Evolutionary conservation across 2,113 vertebrate genomes (phyloP).

Genomic region (Osmerus mordax): DNA sequence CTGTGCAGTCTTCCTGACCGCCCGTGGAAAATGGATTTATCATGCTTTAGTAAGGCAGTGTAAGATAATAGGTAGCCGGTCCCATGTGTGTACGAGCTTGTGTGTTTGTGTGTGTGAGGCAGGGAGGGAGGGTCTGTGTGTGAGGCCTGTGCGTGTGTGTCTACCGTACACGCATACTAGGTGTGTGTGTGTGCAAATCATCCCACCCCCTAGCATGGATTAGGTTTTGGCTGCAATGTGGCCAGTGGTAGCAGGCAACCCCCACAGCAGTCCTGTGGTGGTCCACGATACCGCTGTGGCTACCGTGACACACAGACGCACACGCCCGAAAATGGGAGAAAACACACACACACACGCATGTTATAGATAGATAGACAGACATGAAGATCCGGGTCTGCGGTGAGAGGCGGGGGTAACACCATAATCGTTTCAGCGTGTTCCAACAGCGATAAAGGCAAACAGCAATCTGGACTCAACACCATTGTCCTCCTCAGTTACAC

Average conservation of each 20-base stretch:
- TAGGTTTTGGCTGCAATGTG: constrained; percentile 61
- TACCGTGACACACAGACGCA: constrained; percentile 23
- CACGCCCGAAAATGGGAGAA: constrained; percentile 1
- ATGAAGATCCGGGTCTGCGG: constrained; percentile 35
- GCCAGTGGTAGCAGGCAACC: constrained; percentile 57
- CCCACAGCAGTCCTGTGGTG: constrained; percentile 59
- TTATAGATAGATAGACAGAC: constrained; percentile 22
- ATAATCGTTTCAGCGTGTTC: constrained; percentile 26
- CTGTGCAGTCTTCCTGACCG: constrained; percentile 62
- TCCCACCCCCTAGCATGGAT: constrained; percentile 56
- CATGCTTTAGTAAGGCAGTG: constrained; percentile 59
- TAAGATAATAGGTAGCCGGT: constrained; percentile 60
- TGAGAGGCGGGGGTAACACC: constrained; percentile 14
- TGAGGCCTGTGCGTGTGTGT: constrained; percentile 1
- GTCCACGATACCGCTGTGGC: constrained; percentile 52
- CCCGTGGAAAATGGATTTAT: constrained; percentile 67
- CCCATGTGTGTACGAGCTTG: constrained; percentile 40
- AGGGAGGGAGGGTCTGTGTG: neutral
- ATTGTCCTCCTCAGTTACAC: too few species aligned
- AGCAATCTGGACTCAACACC: too few species aligned
- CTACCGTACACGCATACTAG: neutral
- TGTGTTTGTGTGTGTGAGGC: constrained; percentile 37
- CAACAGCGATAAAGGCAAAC: neutral
- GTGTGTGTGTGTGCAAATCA: neutral
- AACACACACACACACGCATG: constrained; percentile 18